A percentile compares a stretch with the other conserved stretches of the same genome.
phyloP scores from a whole-genome alignment of 1,140 invertebrate genomes.

The Cherax destructor region DNA sequence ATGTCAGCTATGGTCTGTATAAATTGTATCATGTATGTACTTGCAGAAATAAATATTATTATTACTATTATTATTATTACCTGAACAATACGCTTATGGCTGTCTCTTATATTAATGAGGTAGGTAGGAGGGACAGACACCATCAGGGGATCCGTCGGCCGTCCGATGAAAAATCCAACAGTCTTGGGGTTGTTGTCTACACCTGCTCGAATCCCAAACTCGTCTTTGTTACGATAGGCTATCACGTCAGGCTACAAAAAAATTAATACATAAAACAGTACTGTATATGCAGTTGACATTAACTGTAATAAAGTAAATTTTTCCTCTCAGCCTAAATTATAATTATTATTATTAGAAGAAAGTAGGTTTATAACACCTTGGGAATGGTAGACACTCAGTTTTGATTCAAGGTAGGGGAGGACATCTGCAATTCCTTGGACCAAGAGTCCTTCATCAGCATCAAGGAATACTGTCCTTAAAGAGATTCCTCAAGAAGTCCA shows the following conservation, averaged over 20 bases:
- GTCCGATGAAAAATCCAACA: slow-evolving; percentile 76
- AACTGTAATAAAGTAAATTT: background rate
- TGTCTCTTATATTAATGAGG: slow-evolving; percentile 74
- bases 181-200: slow-evolving; percentile 76
- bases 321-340: no score
- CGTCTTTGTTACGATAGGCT: slow-evolving; percentile 77
- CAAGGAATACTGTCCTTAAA: no score
- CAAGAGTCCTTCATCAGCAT: no score
- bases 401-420: no score
- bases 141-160: slow-evolving; percentile 71
- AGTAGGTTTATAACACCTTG: no score
- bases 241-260: slow-evolving; percentile 74
- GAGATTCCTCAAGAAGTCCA: no score
- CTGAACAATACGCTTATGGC: slow-evolving; percentile 74
- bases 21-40: no score
- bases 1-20: no score
- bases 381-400: no score
- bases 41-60: no score
- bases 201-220: slow-evolving; percentile 76
- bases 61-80: slow-evolving; percentile 70
- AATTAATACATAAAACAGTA: slow-evolving; percentile 33
- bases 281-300: background rate
- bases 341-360: no score
- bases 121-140: slow-evolving; percentile 74
- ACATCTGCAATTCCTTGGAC: no score